Percentiles rank a stretch among this genome's conserved stretches.
Conservation (phyloP, 2,888 invertebrate species). For the Silvanus unidentatus region DNA sequence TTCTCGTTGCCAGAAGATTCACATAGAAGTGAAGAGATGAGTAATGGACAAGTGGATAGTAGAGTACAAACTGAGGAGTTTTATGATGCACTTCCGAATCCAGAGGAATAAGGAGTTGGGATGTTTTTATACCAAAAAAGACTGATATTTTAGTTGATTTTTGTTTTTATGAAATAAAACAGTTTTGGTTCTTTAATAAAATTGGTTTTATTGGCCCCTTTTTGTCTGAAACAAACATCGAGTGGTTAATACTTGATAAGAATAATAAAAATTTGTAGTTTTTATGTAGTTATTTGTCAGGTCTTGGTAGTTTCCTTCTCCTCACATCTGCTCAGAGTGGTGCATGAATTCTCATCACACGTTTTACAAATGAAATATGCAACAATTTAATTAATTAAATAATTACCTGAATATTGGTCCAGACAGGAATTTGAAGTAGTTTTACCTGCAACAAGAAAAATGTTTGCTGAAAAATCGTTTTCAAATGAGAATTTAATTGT, state of each 20-base stretch:
- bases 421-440: too few species aligned
- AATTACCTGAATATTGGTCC: too few species aligned
- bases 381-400: constrained; percentile 1
- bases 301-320: constrained; percentile 19
- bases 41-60: neutral
- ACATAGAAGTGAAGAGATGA: neutral
- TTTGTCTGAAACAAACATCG: too few species aligned
- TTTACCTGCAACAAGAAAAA: too few species aligned
- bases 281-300: constrained; percentile 9
- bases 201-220: too few species aligned
- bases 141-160: constrained; percentile 11
- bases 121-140: constrained; percentile 8
- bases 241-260: too few species aligned
- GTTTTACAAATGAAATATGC: neutral
- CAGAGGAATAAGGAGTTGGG: neutral
- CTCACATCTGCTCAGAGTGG: constrained; percentile 18
- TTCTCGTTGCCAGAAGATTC: neutral
- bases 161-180: constrained; percentile 5
- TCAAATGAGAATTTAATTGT: too few species aligned
- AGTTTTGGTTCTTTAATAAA: constrained; percentile 3
- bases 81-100: constrained; percentile 19
- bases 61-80: constrained; percentile 20
- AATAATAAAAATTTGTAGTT: neutral
- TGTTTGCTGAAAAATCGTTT: too few species aligned
- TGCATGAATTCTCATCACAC: constrained; percentile 12